These are phyloP conservation scores for Drosophila chauvacae DNA, from an alignment of 1,140 invertebrate genomes.

Conservation along the genomic window DNA sequence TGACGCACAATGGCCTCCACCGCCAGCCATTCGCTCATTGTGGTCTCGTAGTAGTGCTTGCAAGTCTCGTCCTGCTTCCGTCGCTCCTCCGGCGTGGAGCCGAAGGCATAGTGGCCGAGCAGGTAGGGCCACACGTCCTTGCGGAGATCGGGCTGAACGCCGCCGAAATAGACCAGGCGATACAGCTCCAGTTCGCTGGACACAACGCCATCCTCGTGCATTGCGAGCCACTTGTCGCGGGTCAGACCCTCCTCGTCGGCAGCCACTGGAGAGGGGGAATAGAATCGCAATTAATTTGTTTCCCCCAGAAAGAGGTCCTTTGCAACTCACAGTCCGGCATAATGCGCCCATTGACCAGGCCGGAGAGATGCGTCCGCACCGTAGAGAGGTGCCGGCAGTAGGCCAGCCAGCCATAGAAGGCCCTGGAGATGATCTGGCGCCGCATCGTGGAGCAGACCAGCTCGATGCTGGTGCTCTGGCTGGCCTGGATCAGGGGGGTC, in stretches of 20 bases:
- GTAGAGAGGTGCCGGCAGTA: conserved; percentile 97
- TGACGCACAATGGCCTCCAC: conserved; percentile 96
- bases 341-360: conserved; percentile 91
- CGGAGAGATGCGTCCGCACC: conserved; percentile 95
- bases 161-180: conserved; percentile 94
- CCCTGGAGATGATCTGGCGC: conserved; percentile 96
- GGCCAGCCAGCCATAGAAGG: conserved; percentile 98
- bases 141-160: conserved; percentile 92
- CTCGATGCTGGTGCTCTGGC: conserved; percentile 87
- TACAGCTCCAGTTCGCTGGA: conserved; percentile 89
- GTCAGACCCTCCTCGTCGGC: conserved; percentile 88
- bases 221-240: conserved; percentile 88
- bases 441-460: conserved; percentile 96
- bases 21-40: conserved; percentile 97
- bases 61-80: conserved; percentile 88
- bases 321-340: conserved; percentile 86
- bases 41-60: conserved; percentile 92
- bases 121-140: conserved; percentile 96
- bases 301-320: conserved; percentile 39
- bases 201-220: conserved; percentile 87
- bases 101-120: conserved; percentile 93
- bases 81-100: conserved; percentile 89
- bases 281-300: conserved; percentile 33
- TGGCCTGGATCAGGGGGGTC: conserved; percentile 70
- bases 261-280: conserved; percentile 83